Percentiles rank a stretch among this genome's conserved stretches.
Evolutionary conservation across 2,113 vertebrate genomes (phyloP).

Genomic region (Catharus minimus): DNA sequence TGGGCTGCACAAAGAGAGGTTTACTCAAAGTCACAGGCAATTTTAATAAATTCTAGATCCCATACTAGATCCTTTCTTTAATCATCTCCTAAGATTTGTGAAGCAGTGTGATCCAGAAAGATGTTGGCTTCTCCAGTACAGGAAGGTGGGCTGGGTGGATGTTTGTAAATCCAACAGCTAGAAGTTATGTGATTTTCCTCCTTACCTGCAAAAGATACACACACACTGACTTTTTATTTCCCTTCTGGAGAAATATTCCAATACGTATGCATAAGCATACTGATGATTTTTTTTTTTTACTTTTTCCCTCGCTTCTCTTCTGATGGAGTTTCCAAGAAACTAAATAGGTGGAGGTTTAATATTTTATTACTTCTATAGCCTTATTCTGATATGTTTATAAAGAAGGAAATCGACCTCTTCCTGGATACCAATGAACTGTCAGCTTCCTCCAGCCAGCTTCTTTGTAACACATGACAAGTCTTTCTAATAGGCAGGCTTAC

Average conservation of each 20-base stretch:
- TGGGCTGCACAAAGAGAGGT: not conserved
- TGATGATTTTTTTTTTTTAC: not conserved
- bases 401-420: slow-evolving; percentile 10
- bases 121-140: not conserved
- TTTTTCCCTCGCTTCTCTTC: not conserved
- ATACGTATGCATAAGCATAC: not conserved
- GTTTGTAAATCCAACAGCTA: not conserved
- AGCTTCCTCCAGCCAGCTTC: not conserved
- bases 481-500: not conserved
- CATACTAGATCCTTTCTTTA: not conserved
- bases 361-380: not conserved
- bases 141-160: not conserved
- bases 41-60: not conserved
- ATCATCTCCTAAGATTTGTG: not conserved
- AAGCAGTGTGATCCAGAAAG: not conserved
- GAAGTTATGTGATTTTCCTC: not conserved
- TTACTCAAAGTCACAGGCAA: not conserved
- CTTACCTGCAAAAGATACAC: not conserved
- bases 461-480: not conserved
- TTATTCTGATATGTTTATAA: slow-evolving; percentile 11
- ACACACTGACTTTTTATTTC: not conserved
- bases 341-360: not conserved
- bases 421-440: slow-evolving; percentile 24
- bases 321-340: not conserved
- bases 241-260: not conserved